phyloP scores from a whole-genome alignment of 2,113 vertebrate genomes.

The Sclerurus mexicanus region DNA sequence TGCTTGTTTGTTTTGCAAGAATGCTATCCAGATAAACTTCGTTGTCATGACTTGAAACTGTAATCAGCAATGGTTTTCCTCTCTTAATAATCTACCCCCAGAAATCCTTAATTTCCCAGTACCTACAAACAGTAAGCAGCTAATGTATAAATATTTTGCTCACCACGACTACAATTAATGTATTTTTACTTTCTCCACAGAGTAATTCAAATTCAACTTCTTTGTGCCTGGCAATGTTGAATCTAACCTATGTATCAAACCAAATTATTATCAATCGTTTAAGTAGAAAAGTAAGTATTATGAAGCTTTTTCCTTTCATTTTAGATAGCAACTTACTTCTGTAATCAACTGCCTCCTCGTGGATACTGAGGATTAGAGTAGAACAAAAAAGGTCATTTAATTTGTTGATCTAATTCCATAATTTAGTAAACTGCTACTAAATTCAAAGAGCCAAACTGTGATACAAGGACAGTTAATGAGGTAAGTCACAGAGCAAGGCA shows the following conservation, averaged over 20 bases:
- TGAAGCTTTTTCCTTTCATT: neutral
- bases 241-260: constrained; percentile 85
- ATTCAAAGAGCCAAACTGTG: neutral
- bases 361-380: neutral
- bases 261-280: constrained; percentile 86
- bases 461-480: neutral
- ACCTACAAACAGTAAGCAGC: neutral
- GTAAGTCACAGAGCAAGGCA: neutral
- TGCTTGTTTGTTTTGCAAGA: neutral
- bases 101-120: neutral
- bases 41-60: neutral
- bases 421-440: neutral
- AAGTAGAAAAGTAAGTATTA: constrained; percentile 83
- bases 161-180: neutral
- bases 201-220: constrained; percentile 82
- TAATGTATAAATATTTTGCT: neutral
- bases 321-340: neutral
- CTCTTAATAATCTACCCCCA: neutral
- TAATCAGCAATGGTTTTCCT: neutral
- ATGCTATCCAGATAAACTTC: neutral
- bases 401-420: neutral
- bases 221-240: constrained; percentile 86
- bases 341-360: neutral
- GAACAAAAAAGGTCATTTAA: neutral
- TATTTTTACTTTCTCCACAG: constrained; percentile 59